phyloP scores from a whole-genome alignment of 2,797 vertebrate genomes.

The Pachyuromys duprasi region DNA sequence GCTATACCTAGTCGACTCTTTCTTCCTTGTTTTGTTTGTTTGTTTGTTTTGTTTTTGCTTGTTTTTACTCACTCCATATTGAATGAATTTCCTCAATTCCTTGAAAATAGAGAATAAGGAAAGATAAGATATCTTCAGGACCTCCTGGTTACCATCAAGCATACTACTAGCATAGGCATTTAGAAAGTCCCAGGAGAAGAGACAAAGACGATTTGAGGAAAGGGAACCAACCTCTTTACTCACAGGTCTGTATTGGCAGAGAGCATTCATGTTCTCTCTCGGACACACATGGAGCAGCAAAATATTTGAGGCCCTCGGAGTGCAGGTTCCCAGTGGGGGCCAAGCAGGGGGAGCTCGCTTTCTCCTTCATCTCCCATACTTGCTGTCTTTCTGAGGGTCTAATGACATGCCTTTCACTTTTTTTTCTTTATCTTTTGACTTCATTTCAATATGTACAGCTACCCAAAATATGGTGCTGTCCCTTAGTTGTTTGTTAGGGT shows the following conservation, averaged over 20 bases:
- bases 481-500: neutral
- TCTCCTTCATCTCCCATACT: neutral
- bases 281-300: neutral
- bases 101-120: slow-evolving; percentile 22
- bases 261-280: neutral
- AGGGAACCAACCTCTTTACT: neutral
- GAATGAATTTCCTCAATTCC: slow-evolving; percentile 21
- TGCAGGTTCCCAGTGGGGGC: neutral
- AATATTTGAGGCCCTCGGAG: neutral
- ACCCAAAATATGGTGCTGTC: neutral
- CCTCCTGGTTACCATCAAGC: neutral
- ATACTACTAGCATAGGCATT: neutral
- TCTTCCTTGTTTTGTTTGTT: neutral
- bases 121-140: neutral
- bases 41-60: neutral
- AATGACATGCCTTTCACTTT: neutral
- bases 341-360: neutral
- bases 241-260: neutral
- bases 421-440: neutral
- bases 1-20: neutral
- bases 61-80: neutral
- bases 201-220: neutral
- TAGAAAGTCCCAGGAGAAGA: neutral
- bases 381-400: neutral
- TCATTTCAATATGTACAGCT: slow-evolving; percentile 23